These are phyloP conservation scores for Circaetus gallicus DNA, from an alignment of 2,113 vertebrate genomes.

Conservation along the genomic window DNA sequence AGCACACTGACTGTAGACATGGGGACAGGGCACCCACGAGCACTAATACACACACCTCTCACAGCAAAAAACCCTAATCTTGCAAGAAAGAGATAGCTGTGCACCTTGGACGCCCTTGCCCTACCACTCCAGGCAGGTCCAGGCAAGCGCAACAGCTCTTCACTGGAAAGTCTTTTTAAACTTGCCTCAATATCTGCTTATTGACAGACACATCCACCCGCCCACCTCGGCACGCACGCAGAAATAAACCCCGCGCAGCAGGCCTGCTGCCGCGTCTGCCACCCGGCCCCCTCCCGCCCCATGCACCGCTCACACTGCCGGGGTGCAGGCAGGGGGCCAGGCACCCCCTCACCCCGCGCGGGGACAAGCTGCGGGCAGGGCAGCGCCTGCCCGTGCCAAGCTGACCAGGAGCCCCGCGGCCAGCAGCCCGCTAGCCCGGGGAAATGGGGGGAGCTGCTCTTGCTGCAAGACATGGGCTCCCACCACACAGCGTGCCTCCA, in stretches of 20 bases:
- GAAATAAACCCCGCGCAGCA: not conserved
- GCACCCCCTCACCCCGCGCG: fast-evolving
- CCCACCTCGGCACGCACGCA: fast-evolving
- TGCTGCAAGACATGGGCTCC: fast-evolving
- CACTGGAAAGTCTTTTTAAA: not conserved
- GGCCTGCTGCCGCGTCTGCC: fast-evolving
- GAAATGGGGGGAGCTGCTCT: not conserved
- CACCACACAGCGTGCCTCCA: fast-evolving
- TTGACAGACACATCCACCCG: fast-evolving
- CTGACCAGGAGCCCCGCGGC: fast-evolving
- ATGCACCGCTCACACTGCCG: fast-evolving
- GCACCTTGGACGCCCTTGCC: fast-evolving
- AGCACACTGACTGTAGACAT: fast-evolving
- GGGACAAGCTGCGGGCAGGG: not conserved
- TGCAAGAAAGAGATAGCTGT: too few species aligned
- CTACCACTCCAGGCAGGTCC: not conserved
- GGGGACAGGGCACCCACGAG: not conserved
- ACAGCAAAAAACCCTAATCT: fast-evolving
- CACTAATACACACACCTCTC: not conserved
- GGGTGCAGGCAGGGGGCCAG: not conserved
- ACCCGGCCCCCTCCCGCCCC: fast-evolving
- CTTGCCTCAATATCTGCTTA: not conserved
- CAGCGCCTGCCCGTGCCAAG: fast-evolving
- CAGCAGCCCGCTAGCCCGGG: fast-evolving
- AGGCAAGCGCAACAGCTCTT: not conserved